phyloP scores from a whole-genome alignment of 2,113 vertebrate species.

The Coturnix japonica region DNA sequence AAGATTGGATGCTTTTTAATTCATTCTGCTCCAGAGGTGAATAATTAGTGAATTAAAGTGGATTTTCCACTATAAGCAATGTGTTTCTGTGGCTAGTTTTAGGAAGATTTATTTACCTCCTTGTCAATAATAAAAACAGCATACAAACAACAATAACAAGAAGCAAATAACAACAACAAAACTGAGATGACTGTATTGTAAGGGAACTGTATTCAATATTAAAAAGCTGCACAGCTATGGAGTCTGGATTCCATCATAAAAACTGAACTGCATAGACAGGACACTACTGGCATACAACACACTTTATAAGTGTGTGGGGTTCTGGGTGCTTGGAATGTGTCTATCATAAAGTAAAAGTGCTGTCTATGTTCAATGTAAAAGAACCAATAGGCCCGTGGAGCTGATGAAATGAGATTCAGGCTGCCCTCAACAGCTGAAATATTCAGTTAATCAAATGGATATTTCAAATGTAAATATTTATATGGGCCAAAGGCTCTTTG shows the following conservation, averaged over 20 bases:
- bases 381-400: conserved; percentile 31
- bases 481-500: conserved; percentile 53
- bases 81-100: conserved; percentile 39
- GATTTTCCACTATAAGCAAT: conserved; percentile 30
- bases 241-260: conserved; percentile 67
- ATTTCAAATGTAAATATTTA: conserved; percentile 74
- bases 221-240: conserved; percentile 73
- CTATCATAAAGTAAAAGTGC: conserved; percentile 27
- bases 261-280: conserved; percentile 55
- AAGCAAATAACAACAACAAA: neutral
- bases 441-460: conserved; percentile 58
- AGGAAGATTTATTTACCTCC: neutral
- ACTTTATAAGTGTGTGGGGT: conserved; percentile 29
- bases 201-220: conserved; percentile 51
- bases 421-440: conserved; percentile 65
- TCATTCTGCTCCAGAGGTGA: neutral
- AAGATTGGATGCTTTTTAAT: neutral
- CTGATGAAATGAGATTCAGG: conserved; percentile 56
- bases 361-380: conserved; percentile 68
- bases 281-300: conserved; percentile 63
- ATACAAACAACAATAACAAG: neutral
- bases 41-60: conserved; percentile 42
- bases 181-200: conserved; percentile 63
- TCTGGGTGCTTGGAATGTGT: conserved; percentile 58
- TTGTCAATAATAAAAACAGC: conserved; percentile 30